Evolutionary conservation across 35 echinoderm and acorn worm species (phyloP).

Genomic region (Ophioderma brevispina): DNA sequence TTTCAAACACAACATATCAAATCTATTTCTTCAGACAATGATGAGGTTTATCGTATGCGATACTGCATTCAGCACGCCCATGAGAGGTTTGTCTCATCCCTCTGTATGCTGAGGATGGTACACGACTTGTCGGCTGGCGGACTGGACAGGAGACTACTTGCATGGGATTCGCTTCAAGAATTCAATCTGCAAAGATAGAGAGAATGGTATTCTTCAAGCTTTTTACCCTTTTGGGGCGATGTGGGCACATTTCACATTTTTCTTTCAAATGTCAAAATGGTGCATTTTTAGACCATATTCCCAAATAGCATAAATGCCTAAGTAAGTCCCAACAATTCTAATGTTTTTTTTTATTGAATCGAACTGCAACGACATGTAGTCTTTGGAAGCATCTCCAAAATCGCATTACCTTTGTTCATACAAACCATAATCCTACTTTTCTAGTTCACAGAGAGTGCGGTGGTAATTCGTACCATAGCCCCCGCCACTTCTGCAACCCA

Average conservation of each 20-base stretch:
- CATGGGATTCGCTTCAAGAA: slow-evolving; percentile 85
- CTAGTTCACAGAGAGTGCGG: slow-evolving; percentile 90
- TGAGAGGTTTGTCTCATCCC: slow-evolving; percentile 72
- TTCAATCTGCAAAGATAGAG: slow-evolving; percentile 82
- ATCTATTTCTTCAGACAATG: slow-evolving; percentile 52
- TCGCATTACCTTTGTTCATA: no score
- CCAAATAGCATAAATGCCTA: no score
- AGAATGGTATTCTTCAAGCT: slow-evolving; percentile 85
- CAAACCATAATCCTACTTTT: no score
- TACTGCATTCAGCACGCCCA: slow-evolving; percentile 87
- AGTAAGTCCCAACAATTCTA: no score
- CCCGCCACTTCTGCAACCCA: slow-evolving; percentile 66
- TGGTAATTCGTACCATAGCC: slow-evolving; percentile 81
- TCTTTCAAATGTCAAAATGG: no score
- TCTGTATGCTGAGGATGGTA: slow-evolving; percentile 89
- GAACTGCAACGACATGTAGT: no score
- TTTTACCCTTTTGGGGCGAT: not conserved
- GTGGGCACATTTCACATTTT: no score
- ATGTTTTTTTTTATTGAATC: no score
- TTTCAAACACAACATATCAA: no score
- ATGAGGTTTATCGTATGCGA: slow-evolving; percentile 54
- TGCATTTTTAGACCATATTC: no score
- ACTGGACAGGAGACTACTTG: slow-evolving; percentile 74
- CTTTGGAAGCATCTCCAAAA: no score
- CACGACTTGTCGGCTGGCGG: slow-evolving; percentile 84